Evolutionary conservation across 2,888 invertebrate species (phyloP).

Genomic region (Noctua fimbriata): DNA sequence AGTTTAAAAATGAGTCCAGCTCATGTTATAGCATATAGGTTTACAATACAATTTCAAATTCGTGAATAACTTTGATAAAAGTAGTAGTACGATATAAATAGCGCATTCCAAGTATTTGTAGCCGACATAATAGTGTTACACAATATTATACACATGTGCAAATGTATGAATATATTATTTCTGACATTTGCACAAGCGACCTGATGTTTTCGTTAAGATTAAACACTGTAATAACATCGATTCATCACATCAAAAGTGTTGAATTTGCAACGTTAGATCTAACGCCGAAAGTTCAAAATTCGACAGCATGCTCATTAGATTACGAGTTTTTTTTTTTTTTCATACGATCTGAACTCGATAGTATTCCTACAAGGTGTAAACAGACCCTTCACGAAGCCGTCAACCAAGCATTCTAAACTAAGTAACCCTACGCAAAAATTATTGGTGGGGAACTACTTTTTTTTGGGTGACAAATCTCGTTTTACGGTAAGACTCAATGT

Average conservation of each 20-base stretch:
- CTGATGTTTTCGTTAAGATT: neutral
- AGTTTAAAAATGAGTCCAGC: neutral
- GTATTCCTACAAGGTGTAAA: neutral
- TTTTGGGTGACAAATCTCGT: too few relatives aligned
- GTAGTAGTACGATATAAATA: neutral
- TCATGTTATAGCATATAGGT: neutral
- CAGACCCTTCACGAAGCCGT: too few relatives aligned
- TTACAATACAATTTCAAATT: neutral
- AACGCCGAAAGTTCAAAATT: neutral
- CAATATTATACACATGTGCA: constrained; percentile 29
- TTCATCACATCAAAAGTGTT: neutral
- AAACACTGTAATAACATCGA: neutral
- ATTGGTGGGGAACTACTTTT: too few relatives aligned
- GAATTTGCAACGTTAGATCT: neutral
- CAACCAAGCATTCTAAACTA: too few relatives aligned
- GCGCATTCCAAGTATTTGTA: neutral
- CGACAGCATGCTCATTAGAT: neutral
- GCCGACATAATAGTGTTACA: neutral
- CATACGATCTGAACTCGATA: neutral
- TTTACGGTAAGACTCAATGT: too few relatives aligned
- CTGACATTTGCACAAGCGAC: constrained; percentile 15
- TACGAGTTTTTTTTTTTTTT: neutral
- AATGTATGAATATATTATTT: constrained; percentile 24
- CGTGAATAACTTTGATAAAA: neutral
- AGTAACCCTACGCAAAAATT: too few relatives aligned